Evolutionary conservation across 2,113 vertebrate species (phyloP).

Genomic region (Aix galericulata): DNA sequence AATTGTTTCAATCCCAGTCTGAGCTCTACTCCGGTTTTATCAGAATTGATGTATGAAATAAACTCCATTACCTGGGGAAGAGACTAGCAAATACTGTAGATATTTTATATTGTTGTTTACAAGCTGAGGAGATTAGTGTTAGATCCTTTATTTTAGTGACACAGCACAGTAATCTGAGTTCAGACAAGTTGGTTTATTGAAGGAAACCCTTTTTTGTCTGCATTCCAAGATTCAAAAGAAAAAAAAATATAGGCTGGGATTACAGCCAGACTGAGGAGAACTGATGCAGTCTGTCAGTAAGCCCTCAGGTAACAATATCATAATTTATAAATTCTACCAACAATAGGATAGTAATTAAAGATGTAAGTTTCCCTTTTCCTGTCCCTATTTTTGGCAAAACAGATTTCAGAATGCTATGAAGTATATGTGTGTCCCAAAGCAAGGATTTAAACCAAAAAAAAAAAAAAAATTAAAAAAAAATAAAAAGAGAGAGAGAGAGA

Average conservation of each 20-base stretch:
- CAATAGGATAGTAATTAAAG: conserved; percentile 75
- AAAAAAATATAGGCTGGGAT: conserved; percentile 59
- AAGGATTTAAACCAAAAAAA: conserved; percentile 13
- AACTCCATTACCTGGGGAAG: conserved; percentile 36
- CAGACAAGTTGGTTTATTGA: conserved; percentile 73
- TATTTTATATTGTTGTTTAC: conserved; percentile 33
- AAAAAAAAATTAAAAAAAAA: background rate
- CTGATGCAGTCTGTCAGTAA: conserved; percentile 77
- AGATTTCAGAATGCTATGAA: conserved; percentile 15
- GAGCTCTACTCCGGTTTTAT: background rate
- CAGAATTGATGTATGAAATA: conserved; percentile 2
- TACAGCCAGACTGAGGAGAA: conserved; percentile 68
- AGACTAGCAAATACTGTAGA: conserved; percentile 12
- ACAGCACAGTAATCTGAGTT: conserved; percentile 65
- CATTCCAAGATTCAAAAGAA: conserved; percentile 76
- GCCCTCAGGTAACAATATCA: conserved; percentile 79
- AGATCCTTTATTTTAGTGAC: conserved; percentile 39
- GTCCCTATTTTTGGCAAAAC: conserved; percentile 42
- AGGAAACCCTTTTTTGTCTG: conserved; percentile 72
- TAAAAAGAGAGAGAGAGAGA: background rate
- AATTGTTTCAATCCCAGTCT: background rate
- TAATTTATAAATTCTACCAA: conserved; percentile 77
- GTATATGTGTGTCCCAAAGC: conserved; percentile 19
- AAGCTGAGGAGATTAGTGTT: conserved; percentile 29
- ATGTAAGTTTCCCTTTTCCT: conserved; percentile 39